Evolutionary conservation across 2,113 vertebrate species (phyloP), one percentile per base, ranked within the genome.

Genomic region (Bucco capensis): DNA sequence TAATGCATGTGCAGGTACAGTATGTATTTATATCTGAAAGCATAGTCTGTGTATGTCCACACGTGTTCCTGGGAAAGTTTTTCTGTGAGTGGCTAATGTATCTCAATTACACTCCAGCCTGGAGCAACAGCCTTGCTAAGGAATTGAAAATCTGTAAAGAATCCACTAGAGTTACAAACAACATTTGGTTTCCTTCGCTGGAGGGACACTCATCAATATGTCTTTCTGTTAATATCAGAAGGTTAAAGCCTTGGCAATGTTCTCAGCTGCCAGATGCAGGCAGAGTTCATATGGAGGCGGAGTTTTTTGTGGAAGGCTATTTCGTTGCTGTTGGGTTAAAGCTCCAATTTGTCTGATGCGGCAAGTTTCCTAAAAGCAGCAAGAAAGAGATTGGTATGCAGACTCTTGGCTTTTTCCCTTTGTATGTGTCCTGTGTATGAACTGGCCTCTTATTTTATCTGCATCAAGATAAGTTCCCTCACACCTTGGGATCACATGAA

Each of bases 1-100:
- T 90, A 88, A 93, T 85, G 64, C 93, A 88, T 92, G 90, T 82
- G 93, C 89, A 96, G 92, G 93, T 95, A 96, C 71, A 9, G 94
- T 81, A 92, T 91, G 95, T 94, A 88, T 96, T 96, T 92, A 91
- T 88, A 90, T 86, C 94, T 96, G 95, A 96, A 96, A 96, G 95
- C 90, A 81, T 14, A 5, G 94, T 87, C 96, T 96, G 95, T 95
- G 94, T 92, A 79, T 18, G 69, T 5, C 49, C 94, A 91, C 91
- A 46, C 91, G 90, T 89, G 88, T 84, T 83, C 93, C 93, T 96
- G 94, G 93, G 94, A 96, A 96, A 96, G 94, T 95, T 96, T 88
- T 27, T 62, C 46, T 89, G 89, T 19, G 77, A 70, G 71, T 53
- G 86, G 92, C 67, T 93, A 87, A 88, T 42, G 86, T 90, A 85